Conservation (phyloP, 2,888 invertebrate genomes). For the Acronicta aceris region DNA sequence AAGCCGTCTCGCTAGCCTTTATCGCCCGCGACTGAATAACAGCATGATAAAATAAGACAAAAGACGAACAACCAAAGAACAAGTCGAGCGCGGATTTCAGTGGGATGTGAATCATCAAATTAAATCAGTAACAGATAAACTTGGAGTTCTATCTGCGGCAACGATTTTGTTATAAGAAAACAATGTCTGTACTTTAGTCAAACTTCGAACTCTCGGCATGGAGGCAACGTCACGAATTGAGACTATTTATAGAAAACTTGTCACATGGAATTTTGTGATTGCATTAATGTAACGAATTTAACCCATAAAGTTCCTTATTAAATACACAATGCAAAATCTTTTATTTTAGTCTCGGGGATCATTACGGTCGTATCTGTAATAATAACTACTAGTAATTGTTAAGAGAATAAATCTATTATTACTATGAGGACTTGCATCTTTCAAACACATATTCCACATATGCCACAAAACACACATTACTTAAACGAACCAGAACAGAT, state of each 20-base stretch:
- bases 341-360: too few relatives aligned
- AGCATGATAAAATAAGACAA: slow-evolving; percentile 84
- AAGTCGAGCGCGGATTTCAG: slow-evolving; percentile 59
- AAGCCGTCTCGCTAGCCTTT: slow-evolving; percentile 87
- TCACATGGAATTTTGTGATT: slow-evolving; percentile 5
- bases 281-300: background rate
- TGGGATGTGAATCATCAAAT: slow-evolving; percentile 62
- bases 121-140: slow-evolving; percentile 61
- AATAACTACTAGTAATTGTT: too few relatives aligned
- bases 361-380: too few relatives aligned
- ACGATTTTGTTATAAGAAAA: slow-evolving; percentile 57
- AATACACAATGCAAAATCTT: too few relatives aligned
- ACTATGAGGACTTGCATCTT: background rate
- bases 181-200: slow-evolving; percentile 51
- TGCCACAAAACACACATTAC: slow-evolving; percentile 1
- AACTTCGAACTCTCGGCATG: slow-evolving; percentile 37
- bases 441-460: background rate
- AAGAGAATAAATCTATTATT: too few relatives aligned
- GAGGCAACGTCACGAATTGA: slow-evolving; percentile 14
- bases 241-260: slow-evolving; percentile 16
- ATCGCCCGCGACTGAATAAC: slow-evolving; percentile 77
- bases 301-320: too few relatives aligned
- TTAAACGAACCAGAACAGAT: slow-evolving; percentile 12
- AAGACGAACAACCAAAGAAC: slow-evolving; percentile 77
- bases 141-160: slow-evolving; percentile 55